A percentile compares a stretch with the other conserved stretches of the same genome.
phyloP scores from a whole-genome alignment of 2,888 invertebrate genomes.

The Leucozona laternaria region DNA sequence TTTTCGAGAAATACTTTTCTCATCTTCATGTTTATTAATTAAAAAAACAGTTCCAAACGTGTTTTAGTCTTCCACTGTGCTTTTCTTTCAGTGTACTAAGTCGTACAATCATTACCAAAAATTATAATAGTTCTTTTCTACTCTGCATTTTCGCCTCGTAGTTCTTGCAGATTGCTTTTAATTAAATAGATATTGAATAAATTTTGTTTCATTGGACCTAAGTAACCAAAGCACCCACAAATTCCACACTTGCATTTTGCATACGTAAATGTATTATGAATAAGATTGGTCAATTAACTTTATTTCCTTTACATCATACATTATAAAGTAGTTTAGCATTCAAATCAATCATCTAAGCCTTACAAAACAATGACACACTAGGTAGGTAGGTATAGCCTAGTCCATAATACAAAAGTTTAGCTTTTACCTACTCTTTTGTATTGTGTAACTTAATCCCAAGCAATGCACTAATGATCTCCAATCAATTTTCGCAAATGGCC shows the following conservation, averaged over 20 bases:
- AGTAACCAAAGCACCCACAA: conserved; percentile 11
- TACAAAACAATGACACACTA: conserved; percentile 27
- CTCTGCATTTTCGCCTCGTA: neutral
- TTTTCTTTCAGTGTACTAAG: neutral
- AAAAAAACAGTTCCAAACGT: no score
- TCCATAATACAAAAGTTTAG: conserved; percentile 1
- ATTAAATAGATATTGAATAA: neutral
- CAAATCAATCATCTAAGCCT: conserved; percentile 23
- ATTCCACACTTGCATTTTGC: conserved; percentile 1
- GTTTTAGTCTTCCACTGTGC: neutral
- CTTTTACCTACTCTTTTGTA: conserved; percentile 27
- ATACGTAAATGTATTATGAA: neutral
- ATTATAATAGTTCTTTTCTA: neutral
- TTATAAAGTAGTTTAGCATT: conserved; percentile 7
- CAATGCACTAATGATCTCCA: conserved; percentile 51
- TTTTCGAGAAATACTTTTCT: no score
- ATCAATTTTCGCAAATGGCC: conserved; percentile 56
- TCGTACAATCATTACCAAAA: neutral
- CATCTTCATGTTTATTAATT: no score
- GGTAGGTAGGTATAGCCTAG: neutral
- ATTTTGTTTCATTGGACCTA: neutral
- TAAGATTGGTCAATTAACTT: conserved; percentile 25
- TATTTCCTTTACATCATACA: conserved; percentile 22
- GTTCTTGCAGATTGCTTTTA: neutral
- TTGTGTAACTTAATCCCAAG: conserved; percentile 25